A percentile compares a stretch with the other conserved stretches of the same genome.
phyloP scores from a whole-genome alignment of 1,140 invertebrate genomes.

The Bombus superbus region DNA sequence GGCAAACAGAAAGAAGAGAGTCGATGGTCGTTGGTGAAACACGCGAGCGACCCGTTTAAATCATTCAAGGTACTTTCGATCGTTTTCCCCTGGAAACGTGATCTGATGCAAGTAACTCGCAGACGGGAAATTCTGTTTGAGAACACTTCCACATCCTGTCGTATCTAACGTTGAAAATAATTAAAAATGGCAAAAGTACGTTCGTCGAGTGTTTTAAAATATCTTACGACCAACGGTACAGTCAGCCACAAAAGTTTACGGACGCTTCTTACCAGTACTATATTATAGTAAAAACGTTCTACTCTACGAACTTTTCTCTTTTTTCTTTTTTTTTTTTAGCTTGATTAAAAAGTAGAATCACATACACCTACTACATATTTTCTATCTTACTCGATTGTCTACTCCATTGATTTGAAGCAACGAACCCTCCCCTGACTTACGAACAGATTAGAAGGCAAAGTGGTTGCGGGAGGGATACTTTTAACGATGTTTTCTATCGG shows the following conservation, averaged over 20 bases:
- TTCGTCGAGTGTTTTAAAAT: background rate
- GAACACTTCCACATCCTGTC: background rate
- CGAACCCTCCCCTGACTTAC: background rate
- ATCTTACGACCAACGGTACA: background rate
- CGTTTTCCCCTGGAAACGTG: constrained; percentile 21
- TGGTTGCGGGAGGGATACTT: background rate
- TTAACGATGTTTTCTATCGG: background rate
- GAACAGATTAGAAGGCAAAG: background rate
- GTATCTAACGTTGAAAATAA: background rate
- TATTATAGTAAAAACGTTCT: too few relatives aligned
- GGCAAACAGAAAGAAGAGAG: constrained; percentile 14
- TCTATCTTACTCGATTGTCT: too few relatives aligned
- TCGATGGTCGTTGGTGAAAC: constrained; percentile 16
- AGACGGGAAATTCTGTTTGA: constrained; percentile 20
- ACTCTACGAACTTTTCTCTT: too few relatives aligned
- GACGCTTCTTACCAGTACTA: too few relatives aligned
- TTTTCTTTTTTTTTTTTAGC: too few relatives aligned
- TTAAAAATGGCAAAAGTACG: background rate
- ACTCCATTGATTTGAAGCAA: too few relatives aligned
- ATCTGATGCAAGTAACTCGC: background rate
- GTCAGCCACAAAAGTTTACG: too few relatives aligned
- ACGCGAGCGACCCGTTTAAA: constrained; percentile 55
- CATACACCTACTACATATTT: background rate
- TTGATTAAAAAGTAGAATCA: background rate
- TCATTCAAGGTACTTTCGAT: constrained; percentile 45